Conservation (phyloP, 2,113 vertebrate genomes). For the Etia nguti region DNA sequence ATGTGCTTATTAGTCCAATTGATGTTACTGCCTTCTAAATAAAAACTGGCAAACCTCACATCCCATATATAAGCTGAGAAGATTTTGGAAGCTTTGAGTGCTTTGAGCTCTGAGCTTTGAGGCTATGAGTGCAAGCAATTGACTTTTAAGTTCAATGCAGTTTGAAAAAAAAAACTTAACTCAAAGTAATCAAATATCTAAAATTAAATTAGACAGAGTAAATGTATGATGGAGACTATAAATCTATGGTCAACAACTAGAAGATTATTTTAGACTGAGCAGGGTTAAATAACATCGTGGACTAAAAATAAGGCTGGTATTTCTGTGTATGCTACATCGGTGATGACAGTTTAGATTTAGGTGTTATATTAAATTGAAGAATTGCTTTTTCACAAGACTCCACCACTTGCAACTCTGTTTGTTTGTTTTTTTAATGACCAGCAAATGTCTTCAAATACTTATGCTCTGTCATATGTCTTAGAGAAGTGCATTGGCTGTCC, state of each 20-base stretch:
- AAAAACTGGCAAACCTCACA: background rate
- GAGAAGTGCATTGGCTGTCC: background rate
- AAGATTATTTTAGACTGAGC: background rate
- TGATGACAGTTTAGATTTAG: background rate
- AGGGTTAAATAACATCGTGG: background rate
- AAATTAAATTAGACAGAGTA: background rate
- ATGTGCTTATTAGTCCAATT: background rate
- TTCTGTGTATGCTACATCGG: background rate
- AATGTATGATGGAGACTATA: background rate
- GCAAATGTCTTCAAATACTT: background rate
- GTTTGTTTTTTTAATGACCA: background rate
- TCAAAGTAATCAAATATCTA: background rate
- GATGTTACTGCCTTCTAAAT: background rate
- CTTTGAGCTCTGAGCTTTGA: background rate
- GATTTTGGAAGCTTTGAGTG: background rate
- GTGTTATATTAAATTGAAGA: background rate
- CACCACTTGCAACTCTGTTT: background rate
- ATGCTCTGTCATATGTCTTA: background rate
- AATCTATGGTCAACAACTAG: background rate
- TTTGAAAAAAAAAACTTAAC: fast-evolving
- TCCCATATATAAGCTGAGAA: background rate
- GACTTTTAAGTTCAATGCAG: background rate
- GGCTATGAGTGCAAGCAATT: background rate
- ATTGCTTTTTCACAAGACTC: background rate
- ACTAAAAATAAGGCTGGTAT: background rate